Evolutionary conservation across 2,888 invertebrate genomes (phyloP).

Genomic region (Belgica antarctica): DNA sequence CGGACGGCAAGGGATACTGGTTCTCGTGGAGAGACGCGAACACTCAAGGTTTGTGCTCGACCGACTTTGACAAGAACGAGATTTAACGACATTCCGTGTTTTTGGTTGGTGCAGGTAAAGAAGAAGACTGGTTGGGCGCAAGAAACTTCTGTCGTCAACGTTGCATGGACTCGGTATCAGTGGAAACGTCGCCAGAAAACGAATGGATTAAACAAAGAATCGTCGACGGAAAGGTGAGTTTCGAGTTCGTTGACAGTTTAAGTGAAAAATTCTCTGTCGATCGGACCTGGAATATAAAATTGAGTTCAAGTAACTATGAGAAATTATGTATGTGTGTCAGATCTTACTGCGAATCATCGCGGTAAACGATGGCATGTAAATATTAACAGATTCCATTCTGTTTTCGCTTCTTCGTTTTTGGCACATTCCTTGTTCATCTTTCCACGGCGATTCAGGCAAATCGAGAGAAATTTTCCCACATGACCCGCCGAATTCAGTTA

Average conservation of each 20-base stretch:
- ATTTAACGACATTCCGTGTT: background rate
- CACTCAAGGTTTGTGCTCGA: conserved; percentile 58
- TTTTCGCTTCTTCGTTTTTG: background rate
- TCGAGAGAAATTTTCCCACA: conserved; percentile 10
- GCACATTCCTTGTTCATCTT: conserved; percentile 6
- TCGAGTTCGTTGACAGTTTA: conserved; percentile 46
- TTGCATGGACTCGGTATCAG: conserved; percentile 84
- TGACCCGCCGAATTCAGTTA: background rate
- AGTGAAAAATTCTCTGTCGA: background rate
- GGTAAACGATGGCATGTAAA: background rate
- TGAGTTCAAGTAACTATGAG: no score
- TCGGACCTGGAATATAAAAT: no score
- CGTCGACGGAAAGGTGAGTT: conserved; percentile 74
- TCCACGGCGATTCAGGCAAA: no score
- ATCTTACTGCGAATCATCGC: background rate
- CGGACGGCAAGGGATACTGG: conserved; percentile 76
- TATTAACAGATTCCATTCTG: background rate
- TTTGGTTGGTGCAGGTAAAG: conserved; percentile 52
- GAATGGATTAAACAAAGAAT: conserved; percentile 81
- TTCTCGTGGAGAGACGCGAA: conserved; percentile 83
- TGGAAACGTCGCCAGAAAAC: conserved; percentile 83
- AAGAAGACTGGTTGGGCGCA: conserved; percentile 80
- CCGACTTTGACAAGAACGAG: background rate
- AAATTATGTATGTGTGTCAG: conserved; percentile 20
- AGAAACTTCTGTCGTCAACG: conserved; percentile 83